These are phyloP conservation scores for Lypha dubia DNA, from an alignment of 2,888 invertebrate genomes.

Conservation along the genomic window DNA sequence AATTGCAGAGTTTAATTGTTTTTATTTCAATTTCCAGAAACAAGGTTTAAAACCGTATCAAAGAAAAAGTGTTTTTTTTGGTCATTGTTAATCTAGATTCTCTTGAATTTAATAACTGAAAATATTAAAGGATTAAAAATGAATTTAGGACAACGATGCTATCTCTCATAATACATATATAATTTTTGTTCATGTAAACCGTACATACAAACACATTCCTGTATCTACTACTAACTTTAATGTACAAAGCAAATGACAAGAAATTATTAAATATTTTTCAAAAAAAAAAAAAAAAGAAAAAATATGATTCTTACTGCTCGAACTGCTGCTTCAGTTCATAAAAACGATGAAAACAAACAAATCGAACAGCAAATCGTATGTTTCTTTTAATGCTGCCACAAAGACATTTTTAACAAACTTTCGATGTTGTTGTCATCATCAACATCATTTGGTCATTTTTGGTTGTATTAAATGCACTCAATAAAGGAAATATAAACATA, in stretches of 20 bases:
- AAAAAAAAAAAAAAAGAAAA: too few species aligned
- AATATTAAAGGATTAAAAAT: too few species aligned
- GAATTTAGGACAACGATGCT: too few species aligned
- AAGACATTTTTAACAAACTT: slow-evolving; percentile 66
- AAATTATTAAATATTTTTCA: slow-evolving; percentile 74
- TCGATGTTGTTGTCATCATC: slow-evolving; percentile 68
- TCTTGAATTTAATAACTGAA: too few species aligned
- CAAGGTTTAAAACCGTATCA: too few species aligned
- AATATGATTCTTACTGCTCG: slow-evolving; percentile 56
- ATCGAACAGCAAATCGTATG: slow-evolving; percentile 46
- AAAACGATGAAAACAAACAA: slow-evolving; percentile 50
- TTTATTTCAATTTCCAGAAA: too few species aligned
- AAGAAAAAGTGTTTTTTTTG: too few species aligned
- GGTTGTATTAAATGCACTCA: slow-evolving; percentile 57
- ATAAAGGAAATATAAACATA: slow-evolving; percentile 34
- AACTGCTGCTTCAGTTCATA: slow-evolving; percentile 18
- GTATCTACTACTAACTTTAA: slow-evolving; percentile 44
- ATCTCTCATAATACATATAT: too few species aligned
- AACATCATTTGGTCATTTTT: slow-evolving; percentile 57
- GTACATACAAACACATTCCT: slow-evolving; percentile 36
- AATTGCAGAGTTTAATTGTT: not conserved
- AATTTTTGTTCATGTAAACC: too few species aligned
- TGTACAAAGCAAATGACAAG: slow-evolving; percentile 69
- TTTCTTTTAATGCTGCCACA: slow-evolving; percentile 26
- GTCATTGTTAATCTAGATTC: too few species aligned